A percentile compares a stretch with the other conserved stretches of the same genome.
Evolutionary conservation across 2,797 vertebrate species (phyloP).

Genomic region (Morus bassanus): DNA sequence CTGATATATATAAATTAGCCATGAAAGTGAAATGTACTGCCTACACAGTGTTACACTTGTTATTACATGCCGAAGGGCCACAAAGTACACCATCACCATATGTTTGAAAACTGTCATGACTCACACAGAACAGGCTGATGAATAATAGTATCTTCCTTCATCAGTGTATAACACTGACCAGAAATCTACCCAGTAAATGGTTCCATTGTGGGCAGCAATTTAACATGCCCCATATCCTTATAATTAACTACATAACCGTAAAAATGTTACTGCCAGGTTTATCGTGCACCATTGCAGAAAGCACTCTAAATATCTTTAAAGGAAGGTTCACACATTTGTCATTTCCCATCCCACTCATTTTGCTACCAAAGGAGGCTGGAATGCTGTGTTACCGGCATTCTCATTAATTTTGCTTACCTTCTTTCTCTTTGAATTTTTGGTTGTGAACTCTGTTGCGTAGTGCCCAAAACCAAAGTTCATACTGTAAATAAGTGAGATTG

Average conservation of each 20-base stretch:
- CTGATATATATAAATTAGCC: slow-evolving; percentile 1
- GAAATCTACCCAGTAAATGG: neutral
- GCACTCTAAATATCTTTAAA: neutral
- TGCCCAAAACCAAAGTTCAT: neutral
- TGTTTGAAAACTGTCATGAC: slow-evolving; percentile 15
- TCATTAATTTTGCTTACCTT: neutral
- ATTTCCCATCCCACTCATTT: slow-evolving; percentile 6
- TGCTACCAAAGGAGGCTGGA: neutral
- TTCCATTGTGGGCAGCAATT: neutral
- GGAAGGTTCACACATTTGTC: neutral
- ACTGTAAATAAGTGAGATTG: neutral
- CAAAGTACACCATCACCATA: neutral
- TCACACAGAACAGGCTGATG: neutral
- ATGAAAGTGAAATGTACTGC: slow-evolving; percentile 25
- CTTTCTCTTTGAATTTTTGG: neutral
- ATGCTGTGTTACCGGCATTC: neutral
- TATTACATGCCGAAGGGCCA: neutral
- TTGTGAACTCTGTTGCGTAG: neutral
- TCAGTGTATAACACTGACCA: neutral
- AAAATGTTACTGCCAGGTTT: neutral
- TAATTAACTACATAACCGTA: neutral
- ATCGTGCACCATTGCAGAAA: neutral
- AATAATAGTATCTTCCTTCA: neutral
- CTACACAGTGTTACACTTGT: neutral
- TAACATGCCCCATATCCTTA: neutral